Percentiles rank a stretch among this genome's conserved stretches.
phyloP scores from a whole-genome alignment of 92 coral and sea anemone species.

The Palythoa heliodiscus region DNA sequence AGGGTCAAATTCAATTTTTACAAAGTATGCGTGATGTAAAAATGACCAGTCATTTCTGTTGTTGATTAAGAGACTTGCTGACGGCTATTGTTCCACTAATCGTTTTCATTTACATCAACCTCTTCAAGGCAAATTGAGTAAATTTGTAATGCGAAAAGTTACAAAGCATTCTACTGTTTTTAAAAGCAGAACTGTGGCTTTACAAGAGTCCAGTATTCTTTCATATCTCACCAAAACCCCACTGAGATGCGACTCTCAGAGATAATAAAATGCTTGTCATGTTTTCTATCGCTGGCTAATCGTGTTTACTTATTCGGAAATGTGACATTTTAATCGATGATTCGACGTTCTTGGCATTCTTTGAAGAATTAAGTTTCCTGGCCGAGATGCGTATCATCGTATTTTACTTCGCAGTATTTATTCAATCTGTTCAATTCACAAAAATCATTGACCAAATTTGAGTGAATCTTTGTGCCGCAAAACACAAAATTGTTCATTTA shows the following conservation, averaged over 20 bases:
- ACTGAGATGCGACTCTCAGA: conserved; percentile 27
- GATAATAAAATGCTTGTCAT: conserved; percentile 40
- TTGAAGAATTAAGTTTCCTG: conserved; percentile 28
- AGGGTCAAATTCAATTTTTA: background rate
- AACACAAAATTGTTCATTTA: background rate
- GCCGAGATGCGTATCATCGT: conserved; percentile 1
- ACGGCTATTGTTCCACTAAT: conserved; percentile 30
- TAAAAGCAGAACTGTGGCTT: background rate
- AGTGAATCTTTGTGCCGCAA: background rate
- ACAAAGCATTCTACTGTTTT: background rate
- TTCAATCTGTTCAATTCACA: background rate
- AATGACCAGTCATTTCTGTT: background rate
- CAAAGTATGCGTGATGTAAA: conserved; percentile 11
- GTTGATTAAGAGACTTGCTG: background rate
- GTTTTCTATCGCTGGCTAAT: conserved; percentile 43
- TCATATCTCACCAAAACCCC: conserved; percentile 25
- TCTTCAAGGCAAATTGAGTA: conserved; percentile 22
- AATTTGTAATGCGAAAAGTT: conserved; percentile 3
- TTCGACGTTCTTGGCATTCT: conserved; percentile 24
- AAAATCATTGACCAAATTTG: background rate
- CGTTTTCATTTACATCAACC: conserved; percentile 21
- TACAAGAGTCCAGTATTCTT: background rate
- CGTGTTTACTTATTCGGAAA: conserved; percentile 44
- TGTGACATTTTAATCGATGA: conserved; percentile 34
- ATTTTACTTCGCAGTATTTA: background rate